Evolutionary conservation across 1,140 invertebrate species (phyloP).

Genomic region (Anagrus nilaparvatae): DNA sequence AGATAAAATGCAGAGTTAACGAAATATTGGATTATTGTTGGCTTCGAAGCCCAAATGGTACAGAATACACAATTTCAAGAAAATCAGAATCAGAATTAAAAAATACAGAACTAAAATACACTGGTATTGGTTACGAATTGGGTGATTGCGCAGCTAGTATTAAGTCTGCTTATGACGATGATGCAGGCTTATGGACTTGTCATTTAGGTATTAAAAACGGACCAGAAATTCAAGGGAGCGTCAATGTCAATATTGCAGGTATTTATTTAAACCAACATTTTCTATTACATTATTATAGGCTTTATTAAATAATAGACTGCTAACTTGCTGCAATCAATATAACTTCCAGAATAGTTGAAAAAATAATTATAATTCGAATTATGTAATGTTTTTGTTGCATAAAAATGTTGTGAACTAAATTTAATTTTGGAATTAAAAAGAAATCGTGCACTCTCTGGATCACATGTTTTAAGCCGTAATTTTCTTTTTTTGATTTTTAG

Average conservation of each 20-base stretch:
- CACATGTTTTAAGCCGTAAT: constrained; percentile 7
- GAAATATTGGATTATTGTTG: constrained; percentile 30
- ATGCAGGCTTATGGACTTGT: constrained; percentile 30
- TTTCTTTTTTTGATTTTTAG: constrained; percentile 24
- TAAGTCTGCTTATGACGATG: constrained; percentile 18
- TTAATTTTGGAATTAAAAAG: no score
- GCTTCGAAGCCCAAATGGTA: constrained; percentile 30
- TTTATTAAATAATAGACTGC: no score
- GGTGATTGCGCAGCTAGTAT: constrained; percentile 28
- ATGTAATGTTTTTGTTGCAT: constrained; percentile 16
- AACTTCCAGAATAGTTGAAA: constrained; percentile 13
- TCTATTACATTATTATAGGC: no score
- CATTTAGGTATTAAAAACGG: constrained; percentile 24
- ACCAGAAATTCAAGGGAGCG: constrained; percentile 20
- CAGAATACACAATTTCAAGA: constrained; percentile 7
- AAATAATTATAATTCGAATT: constrained; percentile 12
- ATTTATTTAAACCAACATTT: constrained; percentile 2
- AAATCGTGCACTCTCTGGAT: no score
- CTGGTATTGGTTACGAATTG: constrained; percentile 22
- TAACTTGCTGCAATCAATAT: no score
- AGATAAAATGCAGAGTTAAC: constrained; percentile 28
- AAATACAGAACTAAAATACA: constrained; percentile 14
- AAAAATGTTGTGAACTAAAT: no score
- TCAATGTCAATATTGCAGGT: constrained; percentile 30
- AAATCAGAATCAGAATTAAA: neutral